Percentiles rank a stretch among this genome's conserved stretches.
Evolutionary conservation across 2,797 vertebrate species (phyloP).

Genomic region (Astyanax mexicanus): DNA sequence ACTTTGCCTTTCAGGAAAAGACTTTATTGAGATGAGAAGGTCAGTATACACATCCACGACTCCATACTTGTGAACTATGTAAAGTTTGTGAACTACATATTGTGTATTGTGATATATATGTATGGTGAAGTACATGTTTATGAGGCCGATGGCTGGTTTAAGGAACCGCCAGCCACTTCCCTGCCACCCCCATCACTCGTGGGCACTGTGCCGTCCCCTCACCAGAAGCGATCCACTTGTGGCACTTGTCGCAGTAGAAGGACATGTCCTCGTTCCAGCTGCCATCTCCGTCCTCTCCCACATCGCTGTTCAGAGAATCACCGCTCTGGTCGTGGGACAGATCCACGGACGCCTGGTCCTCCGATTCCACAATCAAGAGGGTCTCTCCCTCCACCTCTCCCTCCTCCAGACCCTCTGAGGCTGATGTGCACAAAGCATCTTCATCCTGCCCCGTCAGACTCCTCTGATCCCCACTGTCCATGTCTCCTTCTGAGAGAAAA

Average conservation of each 20-base stretch:
- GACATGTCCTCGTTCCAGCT: slow-evolving; percentile 92
- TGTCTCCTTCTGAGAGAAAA: slow-evolving; percentile 44
- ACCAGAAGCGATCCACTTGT: slow-evolving; percentile 93
- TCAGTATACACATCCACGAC: not conserved
- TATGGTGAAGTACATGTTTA: too few relatives aligned
- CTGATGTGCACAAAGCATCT: slow-evolving; percentile 86
- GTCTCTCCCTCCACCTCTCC: slow-evolving; percentile 98
- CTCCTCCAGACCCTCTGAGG: slow-evolving; percentile 95
- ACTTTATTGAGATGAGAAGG: slow-evolving; percentile 48
- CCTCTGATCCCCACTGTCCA: slow-evolving; percentile 79
- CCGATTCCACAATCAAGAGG: slow-evolving; percentile 92
- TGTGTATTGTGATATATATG: too few relatives aligned
- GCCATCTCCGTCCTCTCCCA: slow-evolving; percentile 79
- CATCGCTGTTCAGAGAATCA: slow-evolving; percentile 93
- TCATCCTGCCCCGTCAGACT: slow-evolving; percentile 82
- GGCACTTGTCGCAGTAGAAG: slow-evolving; percentile 96
- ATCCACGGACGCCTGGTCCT: slow-evolving; percentile 95
- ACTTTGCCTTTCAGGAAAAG: slow-evolving; percentile 23
- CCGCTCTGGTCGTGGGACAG: slow-evolving; percentile 96
- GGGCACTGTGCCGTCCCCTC: slow-evolving; percentile 64
- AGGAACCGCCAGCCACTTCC: not conserved
- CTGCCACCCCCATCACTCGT: not conserved
- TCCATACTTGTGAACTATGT: too few relatives aligned
- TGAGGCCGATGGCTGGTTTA: too few relatives aligned
- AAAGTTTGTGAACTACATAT: too few relatives aligned